phyloP scores from a whole-genome alignment of 2,797 vertebrate genomes.

The Chaunax sp. region DNA sequence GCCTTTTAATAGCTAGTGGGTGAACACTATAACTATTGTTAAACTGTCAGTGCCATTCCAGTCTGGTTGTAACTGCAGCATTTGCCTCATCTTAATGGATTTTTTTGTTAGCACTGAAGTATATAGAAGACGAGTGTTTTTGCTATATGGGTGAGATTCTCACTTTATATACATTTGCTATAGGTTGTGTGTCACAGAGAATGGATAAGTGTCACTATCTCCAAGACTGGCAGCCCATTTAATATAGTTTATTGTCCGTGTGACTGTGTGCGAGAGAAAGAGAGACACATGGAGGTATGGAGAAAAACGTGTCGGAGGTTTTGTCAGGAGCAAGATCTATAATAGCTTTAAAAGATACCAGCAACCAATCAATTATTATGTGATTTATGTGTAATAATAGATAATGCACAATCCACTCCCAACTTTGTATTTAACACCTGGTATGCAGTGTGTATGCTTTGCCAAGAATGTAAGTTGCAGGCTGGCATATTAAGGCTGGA shows the following conservation, averaged over 20 bases:
- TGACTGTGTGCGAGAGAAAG: slow-evolving; percentile 5
- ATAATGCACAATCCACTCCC: not conserved
- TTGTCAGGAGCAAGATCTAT: not conserved
- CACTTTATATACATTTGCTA: slow-evolving; percentile 17
- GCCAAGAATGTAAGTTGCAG: slow-evolving; percentile 1
- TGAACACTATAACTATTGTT: slow-evolving; percentile 25
- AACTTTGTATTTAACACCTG: slow-evolving; percentile 21
- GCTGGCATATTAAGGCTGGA: slow-evolving; percentile 21
- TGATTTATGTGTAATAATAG: not conserved
- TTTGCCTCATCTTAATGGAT: slow-evolving; percentile 56
- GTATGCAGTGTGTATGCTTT: not conserved
- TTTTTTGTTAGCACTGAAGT: slow-evolving; percentile 52
- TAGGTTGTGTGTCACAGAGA: slow-evolving; percentile 62
- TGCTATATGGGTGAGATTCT: slow-evolving; percentile 51
- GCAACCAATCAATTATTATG: not conserved
- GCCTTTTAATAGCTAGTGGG: slow-evolving; percentile 12
- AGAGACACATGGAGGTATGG: not conserved
- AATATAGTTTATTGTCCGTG: slow-evolving; percentile 38
- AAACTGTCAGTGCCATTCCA: slow-evolving; percentile 22
- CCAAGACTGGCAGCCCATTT: slow-evolving; percentile 50
- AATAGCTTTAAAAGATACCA: not conserved
- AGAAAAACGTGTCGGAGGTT: too few species aligned
- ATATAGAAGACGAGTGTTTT: slow-evolving; percentile 35
- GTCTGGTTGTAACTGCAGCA: slow-evolving; percentile 23
- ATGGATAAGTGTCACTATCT: slow-evolving; percentile 64